A percentile compares a stretch with the other conserved stretches of the same genome.
These are phyloP conservation scores for Abramis brama DNA, from an alignment of 2,113 vertebrate genomes.

Conservation along the genomic window DNA sequence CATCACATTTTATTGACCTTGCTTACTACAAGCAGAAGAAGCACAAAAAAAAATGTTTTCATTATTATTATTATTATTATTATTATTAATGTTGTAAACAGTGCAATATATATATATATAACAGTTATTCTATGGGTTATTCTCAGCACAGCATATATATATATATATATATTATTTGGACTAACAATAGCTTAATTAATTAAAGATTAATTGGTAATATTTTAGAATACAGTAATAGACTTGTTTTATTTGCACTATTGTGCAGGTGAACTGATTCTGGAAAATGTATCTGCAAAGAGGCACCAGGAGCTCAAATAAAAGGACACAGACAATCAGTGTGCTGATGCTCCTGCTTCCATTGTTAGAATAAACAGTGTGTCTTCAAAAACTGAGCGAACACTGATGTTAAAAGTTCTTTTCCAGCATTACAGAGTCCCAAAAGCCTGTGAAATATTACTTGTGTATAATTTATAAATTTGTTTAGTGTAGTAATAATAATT, in stretches of 20 bases:
- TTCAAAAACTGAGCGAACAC: not conserved
- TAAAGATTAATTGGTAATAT: not conserved
- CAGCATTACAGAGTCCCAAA: not conserved
- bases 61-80: not conserved
- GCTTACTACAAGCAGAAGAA: not conserved
- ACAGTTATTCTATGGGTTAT: too few species aligned
- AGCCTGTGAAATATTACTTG: not conserved
- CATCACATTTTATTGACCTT: not conserved
- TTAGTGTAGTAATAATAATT: not conserved
- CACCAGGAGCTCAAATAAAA: not conserved
- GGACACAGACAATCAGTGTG: slow-evolving; percentile 57
- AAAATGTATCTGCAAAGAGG: slow-evolving; percentile 33
- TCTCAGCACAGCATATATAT: too few species aligned
- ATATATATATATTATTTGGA: not conserved
- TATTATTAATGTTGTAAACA: not conserved
- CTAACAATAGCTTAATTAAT: not conserved
- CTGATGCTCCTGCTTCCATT: slow-evolving; percentile 65
- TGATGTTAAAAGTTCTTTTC: not conserved
- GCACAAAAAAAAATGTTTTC: not conserved
- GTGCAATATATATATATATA: not conserved
- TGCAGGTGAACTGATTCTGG: not conserved
- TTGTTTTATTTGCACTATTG: not conserved
- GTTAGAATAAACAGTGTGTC: slow-evolving; percentile 48
- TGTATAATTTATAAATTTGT: not conserved
- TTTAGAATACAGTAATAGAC: not conserved